phyloP scores from a whole-genome alignment of 1,140 invertebrate species.

The Muscidifurax raptorellus region DNA sequence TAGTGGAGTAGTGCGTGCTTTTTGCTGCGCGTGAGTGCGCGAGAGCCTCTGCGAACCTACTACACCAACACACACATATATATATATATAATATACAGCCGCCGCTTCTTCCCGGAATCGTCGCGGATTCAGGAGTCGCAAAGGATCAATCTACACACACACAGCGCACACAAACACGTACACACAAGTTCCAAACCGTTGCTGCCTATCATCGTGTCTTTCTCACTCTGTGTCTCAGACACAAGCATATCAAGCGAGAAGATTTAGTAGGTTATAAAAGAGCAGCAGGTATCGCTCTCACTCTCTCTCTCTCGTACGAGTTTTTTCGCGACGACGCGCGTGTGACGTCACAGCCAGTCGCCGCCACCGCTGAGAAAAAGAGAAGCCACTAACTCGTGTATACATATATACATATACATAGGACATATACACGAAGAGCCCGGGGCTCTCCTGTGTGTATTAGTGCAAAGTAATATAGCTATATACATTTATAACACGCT shows the following conservation, averaged over 20 bases:
- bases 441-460: background rate
- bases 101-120: slow-evolving; percentile 20
- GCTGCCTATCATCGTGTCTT: too few species aligned
- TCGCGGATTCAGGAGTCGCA: background rate
- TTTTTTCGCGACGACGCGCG: slow-evolving; percentile 36
- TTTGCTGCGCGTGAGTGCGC: slow-evolving; percentile 12
- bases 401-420: too few species aligned
- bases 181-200: too few species aligned
- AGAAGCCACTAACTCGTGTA: background rate
- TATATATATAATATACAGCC: background rate
- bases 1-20: slow-evolving; percentile 41
- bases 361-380: slow-evolving; percentile 25
- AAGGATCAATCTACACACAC: too few species aligned
- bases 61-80: background rate
- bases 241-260: background rate
- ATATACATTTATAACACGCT: background rate
- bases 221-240: too few species aligned
- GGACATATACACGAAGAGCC: too few species aligned
- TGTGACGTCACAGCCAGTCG: slow-evolving; percentile 65
- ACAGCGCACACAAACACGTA: too few species aligned
- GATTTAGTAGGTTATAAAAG: background rate
- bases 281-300: background rate
- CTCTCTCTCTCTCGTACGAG: background rate
- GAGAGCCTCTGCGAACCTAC: background rate
- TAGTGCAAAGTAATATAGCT: background rate